phyloP scores from a whole-genome alignment of 2,113 vertebrate species.

The Thalassarche chlororhynchos region DNA sequence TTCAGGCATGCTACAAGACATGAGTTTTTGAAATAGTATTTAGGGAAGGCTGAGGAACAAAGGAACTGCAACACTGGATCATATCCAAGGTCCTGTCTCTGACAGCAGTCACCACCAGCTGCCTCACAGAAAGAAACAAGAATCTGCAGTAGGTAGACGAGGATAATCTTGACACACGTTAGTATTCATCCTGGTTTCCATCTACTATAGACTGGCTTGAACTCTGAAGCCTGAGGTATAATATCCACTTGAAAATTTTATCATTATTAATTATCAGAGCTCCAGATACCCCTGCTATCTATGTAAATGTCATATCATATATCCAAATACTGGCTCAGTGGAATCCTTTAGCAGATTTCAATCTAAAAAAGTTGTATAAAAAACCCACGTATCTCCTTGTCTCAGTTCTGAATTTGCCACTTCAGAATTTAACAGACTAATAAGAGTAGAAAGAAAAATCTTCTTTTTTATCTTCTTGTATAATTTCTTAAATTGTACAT shows the following conservation, averaged over 20 bases:
- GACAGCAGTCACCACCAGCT: slow-evolving; percentile 54
- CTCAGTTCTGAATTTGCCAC: neutral
- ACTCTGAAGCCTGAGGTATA: neutral
- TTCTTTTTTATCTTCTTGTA: neutral
- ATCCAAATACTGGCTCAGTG: neutral
- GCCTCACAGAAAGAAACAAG: slow-evolving; percentile 26
- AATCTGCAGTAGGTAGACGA: neutral
- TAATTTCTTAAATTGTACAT: neutral
- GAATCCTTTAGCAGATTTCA: neutral
- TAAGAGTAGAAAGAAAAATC: neutral
- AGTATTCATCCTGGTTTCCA: neutral
- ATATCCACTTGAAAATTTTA: neutral
- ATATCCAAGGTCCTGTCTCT: slow-evolving; percentile 44
- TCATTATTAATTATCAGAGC: neutral
- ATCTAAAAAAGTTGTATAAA: neutral
- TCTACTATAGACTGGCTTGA: neutral
- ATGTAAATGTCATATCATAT: neutral
- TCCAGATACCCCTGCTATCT: neutral
- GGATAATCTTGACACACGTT: neutral
- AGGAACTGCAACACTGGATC: slow-evolving; percentile 33
- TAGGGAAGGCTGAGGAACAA: slow-evolving; percentile 27
- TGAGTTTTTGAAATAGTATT: neutral
- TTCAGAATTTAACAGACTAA: neutral
- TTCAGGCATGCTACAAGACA: neutral
- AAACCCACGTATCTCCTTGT: fast-evolving